Base-by-base conservation (phyloP, 1,140 invertebrate genomes). In the Lucilia cuprina region DNA sequence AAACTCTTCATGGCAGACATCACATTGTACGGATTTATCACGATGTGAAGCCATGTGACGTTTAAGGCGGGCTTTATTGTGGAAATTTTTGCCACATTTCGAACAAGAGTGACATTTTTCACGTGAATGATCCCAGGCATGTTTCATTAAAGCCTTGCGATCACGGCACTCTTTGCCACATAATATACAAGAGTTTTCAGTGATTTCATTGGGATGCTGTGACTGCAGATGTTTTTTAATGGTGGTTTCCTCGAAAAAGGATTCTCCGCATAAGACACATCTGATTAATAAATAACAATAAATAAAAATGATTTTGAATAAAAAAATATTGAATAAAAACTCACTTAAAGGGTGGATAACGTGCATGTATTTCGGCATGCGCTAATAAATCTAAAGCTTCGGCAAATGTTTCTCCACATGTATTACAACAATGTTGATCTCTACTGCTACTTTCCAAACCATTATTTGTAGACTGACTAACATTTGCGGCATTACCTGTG, bases 371-470 rank as follows among this genome's bases (percentile, higher is more conserved):
- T 91, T 96, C 95, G 2, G 95, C 94, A 90, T 96, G 95, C 19
- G 94, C 94, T n/a, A 95, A 91, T 74, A 96, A 92, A 87, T 95
- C 94, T 83, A 95, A 90, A 34, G 94, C 94, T 88, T 95, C 95
- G 25, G 93, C 93, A 89, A 96, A 96, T 70, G 93, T 94, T 90
- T 96, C 94, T 41, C 95, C 95, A 89, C 95, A 96, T 50, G 95
- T 94, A 87, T 94, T 95, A 88, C 95, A 96, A 84, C 94, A 85
- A 83, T 91, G 90, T 0, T 85, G 74, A 65, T 88, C 87, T 82
- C 86, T 89, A 85, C 89, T 89, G 47, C 88, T 30, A 30, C 41
- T 88, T n/a, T 87, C 86, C 5, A 89, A 25, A 55, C 25, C 60
- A 82, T 84, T 82, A 4, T 30, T 60, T 17, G 80, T 55, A 50